Evolutionary conservation across 2,797 vertebrate genomes (phyloP).

Genomic region (Apogon talboti): DNA sequence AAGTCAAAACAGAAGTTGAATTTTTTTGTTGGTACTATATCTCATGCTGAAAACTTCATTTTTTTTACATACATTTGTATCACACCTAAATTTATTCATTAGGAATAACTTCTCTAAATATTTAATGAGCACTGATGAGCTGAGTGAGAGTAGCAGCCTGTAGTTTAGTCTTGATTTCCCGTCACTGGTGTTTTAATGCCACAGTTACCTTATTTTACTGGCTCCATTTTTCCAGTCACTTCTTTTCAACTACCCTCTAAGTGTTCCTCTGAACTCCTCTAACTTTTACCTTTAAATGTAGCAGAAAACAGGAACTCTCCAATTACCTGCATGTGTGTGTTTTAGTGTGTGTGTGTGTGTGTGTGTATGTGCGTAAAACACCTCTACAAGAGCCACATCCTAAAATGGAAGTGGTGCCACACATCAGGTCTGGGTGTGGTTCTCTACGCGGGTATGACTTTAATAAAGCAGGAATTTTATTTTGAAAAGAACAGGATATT

Average conservation of each 20-base stretch:
- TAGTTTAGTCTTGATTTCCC: conserved; percentile 32
- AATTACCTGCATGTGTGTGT: conserved; percentile 60
- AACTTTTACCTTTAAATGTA: conserved; percentile 63
- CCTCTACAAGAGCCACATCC: conserved; percentile 49
- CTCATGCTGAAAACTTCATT: too few relatives aligned
- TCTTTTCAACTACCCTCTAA: conserved; percentile 65
- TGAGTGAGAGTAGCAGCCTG: neutral
- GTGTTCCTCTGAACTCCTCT: conserved; percentile 41
- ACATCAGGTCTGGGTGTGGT: conserved; percentile 61
- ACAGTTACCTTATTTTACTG: conserved; percentile 49
- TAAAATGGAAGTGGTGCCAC: conserved; percentile 48
- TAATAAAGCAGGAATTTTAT: conserved; percentile 75
- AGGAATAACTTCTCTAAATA: too few relatives aligned
- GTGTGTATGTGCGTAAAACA: neutral
- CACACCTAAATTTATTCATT: too few relatives aligned
- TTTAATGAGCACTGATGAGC: neutral
- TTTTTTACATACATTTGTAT: too few relatives aligned
- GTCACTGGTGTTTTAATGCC: conserved; percentile 45
- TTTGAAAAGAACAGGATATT: conserved; percentile 62
- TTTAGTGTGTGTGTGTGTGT: conserved; percentile 4
- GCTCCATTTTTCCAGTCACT: conserved; percentile 56
- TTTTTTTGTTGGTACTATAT: too few relatives aligned
- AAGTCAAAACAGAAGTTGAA: neutral
- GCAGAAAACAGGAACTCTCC: conserved; percentile 74
- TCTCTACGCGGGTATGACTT: conserved; percentile 52